These are phyloP conservation scores for Heteractis magnifica DNA, from an alignment of 92 coral and sea anemone genomes.

Conservation along the genomic window DNA sequence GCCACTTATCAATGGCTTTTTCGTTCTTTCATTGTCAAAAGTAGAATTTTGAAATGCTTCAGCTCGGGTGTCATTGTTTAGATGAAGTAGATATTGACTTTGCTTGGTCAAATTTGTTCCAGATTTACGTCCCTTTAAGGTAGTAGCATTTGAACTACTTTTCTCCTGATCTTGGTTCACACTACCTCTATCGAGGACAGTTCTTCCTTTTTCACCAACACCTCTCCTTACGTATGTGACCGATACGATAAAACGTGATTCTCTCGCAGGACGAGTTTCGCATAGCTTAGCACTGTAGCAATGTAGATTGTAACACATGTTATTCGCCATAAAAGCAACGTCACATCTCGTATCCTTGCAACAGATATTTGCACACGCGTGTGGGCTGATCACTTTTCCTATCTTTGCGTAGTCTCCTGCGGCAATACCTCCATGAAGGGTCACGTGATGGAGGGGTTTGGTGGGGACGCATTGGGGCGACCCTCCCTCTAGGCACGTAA, in stretches of 20 bases:
- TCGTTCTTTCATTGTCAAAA: not conserved
- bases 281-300: slow-evolving; percentile 83
- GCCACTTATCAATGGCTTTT: not conserved
- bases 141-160: not conserved
- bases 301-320: slow-evolving; percentile 76
- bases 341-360: slow-evolving; percentile 76
- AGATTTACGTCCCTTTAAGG: not conserved
- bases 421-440: slow-evolving; percentile 79
- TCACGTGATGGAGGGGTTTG: slow-evolving; percentile 57
- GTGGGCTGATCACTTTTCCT: slow-evolving; percentile 61
- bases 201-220: not conserved
- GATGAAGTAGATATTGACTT: not conserved
- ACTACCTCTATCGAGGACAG: slow-evolving; percentile 12
- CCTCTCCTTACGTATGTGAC: slow-evolving; percentile 64
- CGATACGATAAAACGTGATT: slow-evolving; percentile 68
- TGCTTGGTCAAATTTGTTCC: not conserved
- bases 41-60: not conserved
- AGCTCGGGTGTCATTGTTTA: not conserved
- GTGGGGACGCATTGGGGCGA: slow-evolving; percentile 27
- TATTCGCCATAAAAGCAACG: slow-evolving; percentile 83
- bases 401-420: slow-evolving; percentile 83
- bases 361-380: slow-evolving; percentile 69
- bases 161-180: not conserved
- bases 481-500: slow-evolving; percentile 19
- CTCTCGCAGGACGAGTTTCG: slow-evolving; percentile 47